Evolutionary conservation across 2,113 vertebrate species (phyloP).

Genomic region (Myiagra hebetior): DNA sequence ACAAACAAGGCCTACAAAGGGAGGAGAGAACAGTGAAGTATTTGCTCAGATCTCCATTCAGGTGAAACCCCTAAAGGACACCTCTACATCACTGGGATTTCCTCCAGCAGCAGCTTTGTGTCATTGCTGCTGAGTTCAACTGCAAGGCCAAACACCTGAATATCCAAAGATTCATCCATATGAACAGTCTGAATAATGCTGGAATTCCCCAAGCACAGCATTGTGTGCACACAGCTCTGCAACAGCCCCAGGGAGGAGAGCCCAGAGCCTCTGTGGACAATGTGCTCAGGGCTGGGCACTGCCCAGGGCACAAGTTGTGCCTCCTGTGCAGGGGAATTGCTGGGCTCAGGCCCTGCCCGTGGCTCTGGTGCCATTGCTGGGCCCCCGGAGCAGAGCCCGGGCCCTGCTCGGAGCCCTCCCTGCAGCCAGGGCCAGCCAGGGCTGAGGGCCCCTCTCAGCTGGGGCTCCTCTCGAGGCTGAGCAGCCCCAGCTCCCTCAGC

Average conservation of each 20-base stretch:
- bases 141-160: not conserved
- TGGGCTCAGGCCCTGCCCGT: no score
- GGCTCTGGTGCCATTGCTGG: no score
- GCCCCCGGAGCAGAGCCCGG: not conserved
- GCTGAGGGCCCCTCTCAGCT: not conserved
- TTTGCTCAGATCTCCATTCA: not conserved
- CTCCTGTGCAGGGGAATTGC: no score
- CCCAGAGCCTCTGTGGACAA: not conserved
- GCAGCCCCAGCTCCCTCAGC: not conserved
- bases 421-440: not conserved
- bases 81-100: rapidly evolving
- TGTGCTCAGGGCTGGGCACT: not conserved
- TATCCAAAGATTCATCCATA: not conserved
- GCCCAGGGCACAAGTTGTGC: not conserved
- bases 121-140: not conserved
- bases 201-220: not conserved
- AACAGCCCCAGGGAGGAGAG: not conserved
- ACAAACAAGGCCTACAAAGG: not conserved
- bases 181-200: not conserved
- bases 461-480: not conserved
- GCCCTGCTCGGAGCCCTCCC: not conserved
- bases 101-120: not conserved
- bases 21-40: not conserved
- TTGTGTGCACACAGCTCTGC: not conserved
- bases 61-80: not conserved